Evolutionary conservation across 1,140 invertebrate species (phyloP).

Genomic region (Metopolophium dirhodum): DNA sequence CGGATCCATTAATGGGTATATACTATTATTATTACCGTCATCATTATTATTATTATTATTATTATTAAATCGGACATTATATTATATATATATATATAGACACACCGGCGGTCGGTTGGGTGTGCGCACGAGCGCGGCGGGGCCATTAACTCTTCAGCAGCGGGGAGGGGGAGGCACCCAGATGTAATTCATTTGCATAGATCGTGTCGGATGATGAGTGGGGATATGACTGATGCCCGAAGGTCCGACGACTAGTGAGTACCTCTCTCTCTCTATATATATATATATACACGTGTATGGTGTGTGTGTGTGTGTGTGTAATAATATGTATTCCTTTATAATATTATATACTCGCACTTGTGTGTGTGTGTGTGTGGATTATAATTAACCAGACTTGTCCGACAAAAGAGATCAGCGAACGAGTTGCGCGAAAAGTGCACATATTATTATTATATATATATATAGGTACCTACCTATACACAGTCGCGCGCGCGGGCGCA

Average conservation of each 20-base stretch:
- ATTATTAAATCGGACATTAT: conserved; percentile 37
- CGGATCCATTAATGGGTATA: conserved; percentile 37
- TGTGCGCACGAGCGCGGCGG: conserved; percentile 21
- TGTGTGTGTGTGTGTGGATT: neutral
- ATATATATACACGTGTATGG: too few species aligned
- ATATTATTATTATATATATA: neutral
- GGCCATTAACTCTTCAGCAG: conserved; percentile 26
- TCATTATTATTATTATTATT: conserved; percentile 20
- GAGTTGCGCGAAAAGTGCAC: conserved; percentile 42
- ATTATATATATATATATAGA: neutral
- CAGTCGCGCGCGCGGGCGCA: too few species aligned
- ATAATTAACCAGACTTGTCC: conserved; percentile 44
- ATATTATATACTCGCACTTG: neutral
- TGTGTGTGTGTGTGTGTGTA: neutral
- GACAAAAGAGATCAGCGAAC: conserved; percentile 50
- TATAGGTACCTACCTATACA: neutral
- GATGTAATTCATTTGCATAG: conserved; percentile 46
- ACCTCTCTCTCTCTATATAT: neutral
- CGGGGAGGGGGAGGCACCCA: neutral
- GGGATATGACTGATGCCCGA: conserved; percentile 53
- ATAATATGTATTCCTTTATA: neutral
- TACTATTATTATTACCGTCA: neutral
- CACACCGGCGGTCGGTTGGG: neutral
- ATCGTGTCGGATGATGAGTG: conserved; percentile 37
- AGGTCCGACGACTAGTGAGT: conserved; percentile 7